Conservation (phyloP, 2,797 vertebrate genomes). For the Champsocephalus gunnari region DNA sequence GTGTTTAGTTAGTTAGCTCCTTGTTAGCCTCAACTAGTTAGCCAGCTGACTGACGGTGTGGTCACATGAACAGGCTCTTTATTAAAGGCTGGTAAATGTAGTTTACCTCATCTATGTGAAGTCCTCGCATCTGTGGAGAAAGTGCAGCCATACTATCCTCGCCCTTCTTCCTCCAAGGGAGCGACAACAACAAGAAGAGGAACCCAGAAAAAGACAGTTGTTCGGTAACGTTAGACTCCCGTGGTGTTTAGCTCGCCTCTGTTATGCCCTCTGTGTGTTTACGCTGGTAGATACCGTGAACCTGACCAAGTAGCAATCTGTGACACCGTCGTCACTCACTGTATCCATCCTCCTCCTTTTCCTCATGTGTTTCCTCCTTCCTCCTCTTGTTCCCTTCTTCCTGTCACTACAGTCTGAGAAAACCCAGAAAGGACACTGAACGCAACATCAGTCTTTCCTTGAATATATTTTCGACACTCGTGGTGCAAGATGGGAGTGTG, state of each 20-base stretch:
- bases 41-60: conserved; percentile 46
- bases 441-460: neutral
- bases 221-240: neutral
- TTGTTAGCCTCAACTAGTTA: conserved; percentile 49
- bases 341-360: conserved; percentile 55
- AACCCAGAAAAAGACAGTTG: neutral
- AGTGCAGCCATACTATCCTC: conserved; percentile 75
- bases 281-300: conserved; percentile 34
- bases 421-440: neutral
- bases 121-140: conserved; percentile 81
- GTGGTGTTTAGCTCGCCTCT: conserved; percentile 23
- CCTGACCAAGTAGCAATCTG: conserved; percentile 30
- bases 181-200: conserved; percentile 11
- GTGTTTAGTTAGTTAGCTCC: conserved; percentile 3
- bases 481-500: no score
- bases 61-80: conserved; percentile 22
- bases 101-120: conserved; percentile 82
- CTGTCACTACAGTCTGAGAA: conserved; percentile 1
- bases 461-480: neutral
- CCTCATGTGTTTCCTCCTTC: conserved; percentile 12
- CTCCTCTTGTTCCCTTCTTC: conserved; percentile 10
- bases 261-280: conserved; percentile 43
- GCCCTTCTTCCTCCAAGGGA: conserved; percentile 39
- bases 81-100: conserved; percentile 1
- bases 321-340: conserved; percentile 56